phyloP scores from a whole-genome alignment of 2,797 vertebrate genomes.

The Pitangus sulphuratus region DNA sequence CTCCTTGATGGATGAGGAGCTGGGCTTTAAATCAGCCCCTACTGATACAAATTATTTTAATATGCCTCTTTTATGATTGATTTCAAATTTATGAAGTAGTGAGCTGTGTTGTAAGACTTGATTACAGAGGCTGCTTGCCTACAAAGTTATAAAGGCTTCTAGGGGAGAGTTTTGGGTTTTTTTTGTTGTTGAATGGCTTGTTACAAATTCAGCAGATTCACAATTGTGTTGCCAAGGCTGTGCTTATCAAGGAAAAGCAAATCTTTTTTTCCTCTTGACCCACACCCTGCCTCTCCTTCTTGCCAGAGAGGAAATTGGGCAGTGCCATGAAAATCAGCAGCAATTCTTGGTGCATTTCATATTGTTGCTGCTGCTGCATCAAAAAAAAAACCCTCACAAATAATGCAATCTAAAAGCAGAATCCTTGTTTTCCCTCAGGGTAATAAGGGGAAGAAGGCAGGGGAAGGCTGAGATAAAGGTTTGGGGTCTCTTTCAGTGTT shows the following conservation, averaged over 20 bases:
- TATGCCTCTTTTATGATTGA: slow-evolving; percentile 57
- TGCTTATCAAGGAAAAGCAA: not conserved
- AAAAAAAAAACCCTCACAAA: not conserved
- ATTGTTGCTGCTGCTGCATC: not conserved
- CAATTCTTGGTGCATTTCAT: not conserved
- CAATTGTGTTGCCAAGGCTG: not conserved
- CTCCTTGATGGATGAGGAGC: slow-evolving; percentile 57
- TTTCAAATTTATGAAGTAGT: slow-evolving; percentile 42
- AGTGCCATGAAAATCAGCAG: not conserved
- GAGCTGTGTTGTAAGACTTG: slow-evolving; percentile 17
- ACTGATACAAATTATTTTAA: slow-evolving; percentile 67
- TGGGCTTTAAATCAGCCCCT: slow-evolving; percentile 63
- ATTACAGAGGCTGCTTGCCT: not conserved
- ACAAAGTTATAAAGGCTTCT: slow-evolving; percentile 9
- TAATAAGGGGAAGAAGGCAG: not conserved
- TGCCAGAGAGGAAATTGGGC: not conserved
- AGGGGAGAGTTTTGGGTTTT: not conserved
- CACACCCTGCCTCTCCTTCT: not conserved
- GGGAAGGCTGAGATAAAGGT: not conserved
- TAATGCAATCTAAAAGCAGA: not conserved
- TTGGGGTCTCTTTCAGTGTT: fast-evolving
- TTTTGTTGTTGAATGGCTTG: not conserved
- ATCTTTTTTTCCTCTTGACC: not conserved
- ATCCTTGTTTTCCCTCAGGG: not conserved
- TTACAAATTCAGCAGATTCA: not conserved